Conservation (phyloP, 2,888 invertebrate genomes). For the Rhaphigaster nebulosa region DNA sequence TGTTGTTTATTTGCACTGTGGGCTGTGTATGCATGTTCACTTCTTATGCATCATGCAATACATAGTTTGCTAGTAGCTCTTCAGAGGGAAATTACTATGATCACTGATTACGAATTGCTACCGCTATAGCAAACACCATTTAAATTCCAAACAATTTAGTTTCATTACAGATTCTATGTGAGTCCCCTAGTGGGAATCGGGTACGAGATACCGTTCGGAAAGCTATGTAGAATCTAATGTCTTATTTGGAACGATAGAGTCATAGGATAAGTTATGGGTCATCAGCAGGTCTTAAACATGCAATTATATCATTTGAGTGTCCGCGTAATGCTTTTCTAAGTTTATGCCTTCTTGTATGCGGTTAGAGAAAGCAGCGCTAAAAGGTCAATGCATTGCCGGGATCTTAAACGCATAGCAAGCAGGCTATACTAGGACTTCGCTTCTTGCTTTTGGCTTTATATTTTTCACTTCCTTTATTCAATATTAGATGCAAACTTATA, state of each 20-base stretch:
- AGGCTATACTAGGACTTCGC: neutral
- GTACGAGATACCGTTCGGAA: neutral
- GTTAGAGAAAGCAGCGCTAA: neutral
- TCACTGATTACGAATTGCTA: neutral
- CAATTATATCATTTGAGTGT: neutral
- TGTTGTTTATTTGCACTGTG: no score
- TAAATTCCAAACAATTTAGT: slow-evolving; percentile 32
- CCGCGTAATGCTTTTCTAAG: neutral
- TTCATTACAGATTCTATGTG: neutral
- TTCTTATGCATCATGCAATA: neutral
- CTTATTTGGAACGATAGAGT: neutral
- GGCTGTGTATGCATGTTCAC: no score
- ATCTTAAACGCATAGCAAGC: neutral
- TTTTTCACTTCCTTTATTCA: no score
- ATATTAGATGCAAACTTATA: no score
- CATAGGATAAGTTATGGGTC: neutral
- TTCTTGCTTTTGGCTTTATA: neutral
- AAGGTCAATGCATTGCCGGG: slow-evolving; percentile 2
- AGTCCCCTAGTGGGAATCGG: neutral
- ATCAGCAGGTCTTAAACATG: neutral
- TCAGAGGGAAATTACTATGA: neutral
- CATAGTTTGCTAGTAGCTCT: neutral
- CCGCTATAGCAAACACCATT: neutral
- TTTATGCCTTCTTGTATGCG: neutral
- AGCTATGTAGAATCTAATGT: neutral